A percentile compares a stretch with the other conserved stretches of the same genome.
phyloP scores from a whole-genome alignment of 2,113 vertebrate genomes.

The Dendropsophus ebraccatus region DNA sequence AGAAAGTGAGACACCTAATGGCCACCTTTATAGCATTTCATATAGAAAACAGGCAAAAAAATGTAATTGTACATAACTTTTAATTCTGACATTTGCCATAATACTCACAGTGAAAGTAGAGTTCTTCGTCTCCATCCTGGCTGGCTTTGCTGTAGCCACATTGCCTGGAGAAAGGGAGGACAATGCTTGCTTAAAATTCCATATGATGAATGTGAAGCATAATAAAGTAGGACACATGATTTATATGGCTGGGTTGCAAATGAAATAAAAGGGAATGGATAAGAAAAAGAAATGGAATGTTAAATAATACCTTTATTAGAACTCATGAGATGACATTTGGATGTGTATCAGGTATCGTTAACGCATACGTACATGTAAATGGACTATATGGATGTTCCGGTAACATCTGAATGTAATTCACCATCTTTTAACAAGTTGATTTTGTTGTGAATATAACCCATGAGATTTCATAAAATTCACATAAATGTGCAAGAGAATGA shows the following conservation, averaged over 20 bases:
- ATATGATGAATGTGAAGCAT: not conserved
- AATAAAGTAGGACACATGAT: not conserved
- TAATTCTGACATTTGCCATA: too few relatives aligned
- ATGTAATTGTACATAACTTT: too few relatives aligned
- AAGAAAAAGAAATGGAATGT: not conserved
- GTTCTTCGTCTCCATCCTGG: conserved; percentile 89
- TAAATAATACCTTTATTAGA: not conserved
- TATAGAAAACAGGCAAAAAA: too few relatives aligned
- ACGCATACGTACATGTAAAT: not conserved
- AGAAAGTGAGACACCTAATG: too few relatives aligned
- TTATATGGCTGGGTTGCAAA: not conserved
- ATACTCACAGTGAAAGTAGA: conserved; percentile 91
- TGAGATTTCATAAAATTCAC: too few relatives aligned
- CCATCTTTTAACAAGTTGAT: not conserved
- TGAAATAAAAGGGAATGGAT: not conserved
- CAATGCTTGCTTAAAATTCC: not conserved
- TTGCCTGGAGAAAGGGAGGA: conserved; percentile 73
- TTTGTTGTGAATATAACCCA: too few relatives aligned
- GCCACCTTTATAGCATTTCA: too few relatives aligned
- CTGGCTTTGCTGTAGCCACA: conserved; percentile 91
- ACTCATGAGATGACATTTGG: not conserved
- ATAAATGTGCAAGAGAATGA: too few relatives aligned
- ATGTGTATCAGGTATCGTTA: not conserved
- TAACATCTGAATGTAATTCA: not conserved
- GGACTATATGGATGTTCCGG: too few relatives aligned